Base-by-base conservation (phyloP, 2,113 vertebrate species). In the Heterochromis multidens region DNA sequence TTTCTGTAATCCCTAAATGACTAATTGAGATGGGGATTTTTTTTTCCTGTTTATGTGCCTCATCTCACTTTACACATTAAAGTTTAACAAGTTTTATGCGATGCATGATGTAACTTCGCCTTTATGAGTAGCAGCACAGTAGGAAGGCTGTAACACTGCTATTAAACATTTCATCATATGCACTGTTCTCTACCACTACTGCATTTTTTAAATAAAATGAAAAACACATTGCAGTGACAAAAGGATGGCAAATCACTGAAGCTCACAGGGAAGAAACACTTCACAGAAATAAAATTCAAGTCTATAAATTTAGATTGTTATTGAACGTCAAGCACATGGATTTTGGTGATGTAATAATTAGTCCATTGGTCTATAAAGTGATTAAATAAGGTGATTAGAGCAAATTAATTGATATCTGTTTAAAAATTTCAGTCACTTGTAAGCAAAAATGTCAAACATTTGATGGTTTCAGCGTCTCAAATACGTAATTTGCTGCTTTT, bases 181-280 rank as follows among this genome's bases (percentile, higher is more conserved):
- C 65, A 49, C 40, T 49, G 0, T 29, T 49, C 46, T 72, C 40
- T 19, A 49, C 0, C 17, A 0, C 65, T 29, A 29, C 27, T 0
- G 19, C n/a, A n/a, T 70, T 70, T 27, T 23, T 65, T 1, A 8
- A 70, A 0, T 70, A 17, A 70, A 59, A 27, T 14, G 6, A 59
- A 59, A 25, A 27, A 59, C 25, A 59, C 2, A 1, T 13, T 57
- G n/a, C n/a, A 57, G 54, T n/a, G 10, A 57, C 54, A 57, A 23
- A 67, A 67, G 13, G 35, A 10, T 61, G 27, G 17, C 6, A 40
- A 65, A 40, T 2, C 3, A 37, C 35, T 27, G 63, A 67, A 43
- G 63, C 63, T 25, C 4, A n/a, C 13, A 67, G 37, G 63, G 37
- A 67, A 5, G 0, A 25, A 67, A 67, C 16, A 11, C 63, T 43